Evolutionary conservation across 2,888 invertebrate species (phyloP).

Genomic region (Tanytarsus gracilentus): DNA sequence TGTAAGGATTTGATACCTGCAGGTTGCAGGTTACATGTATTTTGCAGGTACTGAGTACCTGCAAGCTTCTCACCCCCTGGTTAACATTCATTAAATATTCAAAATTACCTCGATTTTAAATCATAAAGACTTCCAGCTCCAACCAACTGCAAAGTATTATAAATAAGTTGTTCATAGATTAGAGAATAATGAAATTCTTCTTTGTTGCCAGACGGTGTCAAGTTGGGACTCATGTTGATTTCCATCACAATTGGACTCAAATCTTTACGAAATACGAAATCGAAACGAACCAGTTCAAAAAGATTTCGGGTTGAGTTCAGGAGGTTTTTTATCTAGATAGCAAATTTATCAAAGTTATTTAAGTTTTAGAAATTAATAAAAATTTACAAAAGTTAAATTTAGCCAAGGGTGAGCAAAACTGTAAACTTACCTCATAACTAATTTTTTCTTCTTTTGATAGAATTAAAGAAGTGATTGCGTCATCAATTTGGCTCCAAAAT

Average conservation of each 20-base stretch:
- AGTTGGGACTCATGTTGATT: constrained; percentile 1
- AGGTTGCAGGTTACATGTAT: too few relatives aligned
- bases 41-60: neutral
- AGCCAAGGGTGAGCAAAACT: neutral
- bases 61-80: neutral
- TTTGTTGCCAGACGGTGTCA: neutral
- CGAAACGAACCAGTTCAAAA: neutral
- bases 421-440: neutral
- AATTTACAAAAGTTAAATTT: neutral
- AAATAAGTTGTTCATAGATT: constrained; percentile 9
- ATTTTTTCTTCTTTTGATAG: neutral
- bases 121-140: neutral
- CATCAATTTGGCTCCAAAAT: neutral
- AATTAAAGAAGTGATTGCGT: neutral
- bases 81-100: neutral
- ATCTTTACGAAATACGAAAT: neutral
- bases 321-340: too few relatives aligned
- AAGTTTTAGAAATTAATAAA: too few relatives aligned
- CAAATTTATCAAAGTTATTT: too few relatives aligned
- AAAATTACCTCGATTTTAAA: neutral
- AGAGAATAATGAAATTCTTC: neutral
- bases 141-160: neutral
- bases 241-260: neutral
- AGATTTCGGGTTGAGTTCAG: neutral
- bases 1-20: too few relatives aligned